Evolutionary conservation across 2,113 vertebrate species (phyloP).

Genomic region (Brachyistius frenatus): DNA sequence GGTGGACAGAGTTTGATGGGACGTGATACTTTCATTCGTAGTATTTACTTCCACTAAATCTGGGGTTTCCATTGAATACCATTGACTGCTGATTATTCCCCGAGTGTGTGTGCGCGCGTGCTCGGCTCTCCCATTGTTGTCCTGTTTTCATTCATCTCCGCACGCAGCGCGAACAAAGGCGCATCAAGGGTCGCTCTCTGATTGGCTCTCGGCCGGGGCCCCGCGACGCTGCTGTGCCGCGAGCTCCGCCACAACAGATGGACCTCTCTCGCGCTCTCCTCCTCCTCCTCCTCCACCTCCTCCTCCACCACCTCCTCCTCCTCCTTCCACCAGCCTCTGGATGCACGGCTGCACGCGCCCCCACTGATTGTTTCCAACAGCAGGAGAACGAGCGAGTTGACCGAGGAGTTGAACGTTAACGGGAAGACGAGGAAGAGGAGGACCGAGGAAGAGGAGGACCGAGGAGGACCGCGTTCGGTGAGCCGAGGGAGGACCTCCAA

Average conservation of each 20-base stretch:
- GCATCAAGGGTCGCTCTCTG: conserved; percentile 62
- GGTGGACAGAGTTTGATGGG: not conserved
- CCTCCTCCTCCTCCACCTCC: conserved; percentile 29
- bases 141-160: conserved; percentile 68
- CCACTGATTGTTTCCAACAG: conserved; percentile 57
- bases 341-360: conserved; percentile 38
- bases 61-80: not conserved
- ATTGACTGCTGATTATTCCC: not conserved
- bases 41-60: not conserved
- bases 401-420: conserved; percentile 9
- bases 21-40: not conserved
- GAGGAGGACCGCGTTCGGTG: conserved; percentile 23
- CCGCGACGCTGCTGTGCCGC: conserved; percentile 34
- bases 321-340: conserved; percentile 32
- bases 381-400: conserved; percentile 21
- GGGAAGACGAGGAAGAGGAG: not conserved
- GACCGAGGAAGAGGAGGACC: not conserved
- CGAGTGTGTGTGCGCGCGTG: conserved; percentile 23
- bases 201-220: conserved; percentile 66
- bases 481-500: conserved; percentile 21
- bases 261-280: conserved; percentile 49
- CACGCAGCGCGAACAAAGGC: conserved; percentile 73
- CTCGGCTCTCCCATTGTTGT: conserved; percentile 62
- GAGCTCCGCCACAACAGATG: conserved; percentile 73
- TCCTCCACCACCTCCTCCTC: conserved; percentile 16